These are phyloP conservation scores for Cassiopea andromeda DNA, from an alignment of 30 jellyfish, hydroid and myxozoan genomes.

Conservation along the genomic window DNA sequence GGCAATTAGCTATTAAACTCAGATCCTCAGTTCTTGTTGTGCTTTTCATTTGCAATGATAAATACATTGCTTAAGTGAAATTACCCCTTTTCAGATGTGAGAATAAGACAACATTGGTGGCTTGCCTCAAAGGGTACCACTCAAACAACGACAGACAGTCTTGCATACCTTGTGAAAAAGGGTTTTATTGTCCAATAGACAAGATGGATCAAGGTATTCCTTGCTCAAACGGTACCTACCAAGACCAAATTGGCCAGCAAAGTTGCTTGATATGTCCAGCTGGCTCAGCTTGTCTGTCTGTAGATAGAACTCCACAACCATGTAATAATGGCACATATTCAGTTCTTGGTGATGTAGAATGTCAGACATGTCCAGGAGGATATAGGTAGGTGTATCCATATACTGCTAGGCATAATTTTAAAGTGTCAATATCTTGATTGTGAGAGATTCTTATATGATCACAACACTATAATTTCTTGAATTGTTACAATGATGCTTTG, in stretches of 20 bases:
- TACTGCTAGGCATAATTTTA: background rate
- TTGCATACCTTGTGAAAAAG: constrained; percentile 66
- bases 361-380: constrained; percentile 78
- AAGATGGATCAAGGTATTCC: constrained; percentile 52
- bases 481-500: background rate
- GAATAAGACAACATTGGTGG: constrained; percentile 19
- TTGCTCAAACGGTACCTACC: constrained; percentile 71
- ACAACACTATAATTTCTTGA: no score
- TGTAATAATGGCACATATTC: constrained; percentile 73
- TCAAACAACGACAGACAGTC: constrained; percentile 59
- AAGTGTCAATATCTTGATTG: no score
- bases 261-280: constrained; percentile 71
- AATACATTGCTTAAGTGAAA: background rate
- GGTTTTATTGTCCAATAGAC: constrained; percentile 70
- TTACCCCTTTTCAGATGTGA: constrained; percentile 40
- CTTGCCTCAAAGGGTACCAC: constrained; percentile 58
- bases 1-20: no score
- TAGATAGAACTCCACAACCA: constrained; percentile 50
- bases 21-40: no score
- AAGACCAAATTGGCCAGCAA: constrained; percentile 57
- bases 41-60: background rate
- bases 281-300: constrained; percentile 50
- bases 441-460: no score
- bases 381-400: constrained; percentile 35
- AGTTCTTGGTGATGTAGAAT: constrained; percentile 48